These are phyloP conservation scores for Adelognathus sp. DNA, from an alignment of 2,888 invertebrate genomes.

Conservation along the genomic window DNA sequence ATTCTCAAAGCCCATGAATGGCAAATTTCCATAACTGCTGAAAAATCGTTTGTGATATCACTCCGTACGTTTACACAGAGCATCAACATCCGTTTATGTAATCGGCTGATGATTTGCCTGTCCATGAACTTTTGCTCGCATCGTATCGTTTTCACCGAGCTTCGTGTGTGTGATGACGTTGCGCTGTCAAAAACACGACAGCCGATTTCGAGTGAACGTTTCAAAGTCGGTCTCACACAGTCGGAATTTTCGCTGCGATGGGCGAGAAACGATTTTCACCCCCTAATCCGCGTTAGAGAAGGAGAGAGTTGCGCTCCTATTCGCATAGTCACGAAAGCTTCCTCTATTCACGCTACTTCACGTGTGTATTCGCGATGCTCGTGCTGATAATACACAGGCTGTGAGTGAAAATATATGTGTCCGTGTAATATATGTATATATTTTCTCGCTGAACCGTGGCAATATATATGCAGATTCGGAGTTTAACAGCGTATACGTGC, in stretches of 20 bases:
- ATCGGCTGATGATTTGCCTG: not conserved
- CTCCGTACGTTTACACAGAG: too few species aligned
- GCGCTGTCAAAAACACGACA: too few species aligned
- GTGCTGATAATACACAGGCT: not conserved
- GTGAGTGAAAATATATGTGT: not conserved
- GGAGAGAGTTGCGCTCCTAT: not conserved
- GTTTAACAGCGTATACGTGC: not conserved
- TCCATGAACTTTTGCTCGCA: slow-evolving; percentile 31
- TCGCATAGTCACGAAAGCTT: slow-evolving; percentile 47
- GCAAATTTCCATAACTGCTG: not conserved
- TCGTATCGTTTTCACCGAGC: too few species aligned
- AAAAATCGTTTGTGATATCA: not conserved
- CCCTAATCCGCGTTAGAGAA: not conserved
- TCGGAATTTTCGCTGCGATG: too few species aligned
- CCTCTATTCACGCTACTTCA: slow-evolving; percentile 5
- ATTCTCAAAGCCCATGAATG: not conserved
- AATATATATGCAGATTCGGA: not conserved
- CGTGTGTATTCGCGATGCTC: slow-evolving; percentile 17
- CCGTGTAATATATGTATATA: not conserved
- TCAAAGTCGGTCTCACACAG: too few species aligned
- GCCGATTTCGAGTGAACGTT: too few species aligned
- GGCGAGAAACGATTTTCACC: slow-evolving; percentile 24
- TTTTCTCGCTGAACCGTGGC: not conserved
- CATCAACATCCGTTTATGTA: not conserved
- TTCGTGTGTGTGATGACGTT: too few species aligned